Percentiles rank a stretch among this genome's conserved stretches.
Evolutionary conservation across 2,797 vertebrate species (phyloP).

Genomic region (Rhabdophis nuchalis): DNA sequence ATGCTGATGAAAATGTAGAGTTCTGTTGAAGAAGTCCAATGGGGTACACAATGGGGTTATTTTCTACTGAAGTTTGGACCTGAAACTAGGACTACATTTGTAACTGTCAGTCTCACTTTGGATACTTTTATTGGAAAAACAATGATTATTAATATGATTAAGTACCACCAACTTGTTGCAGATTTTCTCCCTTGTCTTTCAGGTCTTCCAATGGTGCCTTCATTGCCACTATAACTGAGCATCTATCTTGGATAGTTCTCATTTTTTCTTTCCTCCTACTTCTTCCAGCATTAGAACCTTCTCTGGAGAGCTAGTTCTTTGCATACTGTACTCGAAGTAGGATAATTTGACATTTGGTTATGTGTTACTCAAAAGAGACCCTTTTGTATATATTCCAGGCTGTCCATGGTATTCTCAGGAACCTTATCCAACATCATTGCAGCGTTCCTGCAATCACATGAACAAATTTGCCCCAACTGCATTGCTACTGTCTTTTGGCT

Average conservation of each 20-base stretch:
- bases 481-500: not conserved
- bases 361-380: not conserved
- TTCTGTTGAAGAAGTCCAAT: not conserved
- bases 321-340: not conserved
- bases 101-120: not conserved
- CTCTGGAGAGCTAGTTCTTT: not conserved
- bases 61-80: not conserved
- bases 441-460: not conserved
- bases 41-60: not conserved
- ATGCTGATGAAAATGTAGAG: not conserved
- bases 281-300: not conserved
- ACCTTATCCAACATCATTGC: not conserved
- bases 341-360: not conserved
- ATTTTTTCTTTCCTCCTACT: not conserved
- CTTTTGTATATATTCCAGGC: not conserved
- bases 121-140: not conserved
- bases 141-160: not conserved
- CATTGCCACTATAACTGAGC: not conserved
- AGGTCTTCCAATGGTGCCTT: not conserved
- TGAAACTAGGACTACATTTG: not conserved
- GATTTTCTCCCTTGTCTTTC: not conserved
- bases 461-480: not conserved
- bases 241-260: not conserved
- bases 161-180: not conserved
- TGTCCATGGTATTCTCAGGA: not conserved